Percentiles rank a stretch among this genome's conserved stretches.
These are phyloP conservation scores for Drosophila nigromelanica DNA, from an alignment of 1,140 invertebrate genomes.

Conservation along the genomic window DNA sequence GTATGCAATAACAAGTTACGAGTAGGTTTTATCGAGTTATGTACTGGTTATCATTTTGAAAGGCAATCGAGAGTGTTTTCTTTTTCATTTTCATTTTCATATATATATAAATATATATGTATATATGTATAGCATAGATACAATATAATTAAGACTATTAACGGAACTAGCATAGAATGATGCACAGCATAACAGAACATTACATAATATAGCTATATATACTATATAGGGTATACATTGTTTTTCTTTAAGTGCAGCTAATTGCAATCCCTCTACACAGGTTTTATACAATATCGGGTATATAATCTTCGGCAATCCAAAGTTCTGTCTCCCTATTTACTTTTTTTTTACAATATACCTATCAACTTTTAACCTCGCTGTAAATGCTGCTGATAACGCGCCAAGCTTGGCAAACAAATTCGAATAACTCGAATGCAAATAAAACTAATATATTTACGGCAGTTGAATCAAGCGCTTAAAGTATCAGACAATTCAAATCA, in stretches of 20 bases:
- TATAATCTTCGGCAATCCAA: not conserved
- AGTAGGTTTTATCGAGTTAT: conserved; percentile 38
- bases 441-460: conserved; percentile 71
- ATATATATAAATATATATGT: conserved; percentile 24
- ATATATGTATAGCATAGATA: conserved; percentile 23
- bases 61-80: conserved; percentile 72
- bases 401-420: conserved; percentile 43
- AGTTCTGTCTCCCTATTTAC: not conserved
- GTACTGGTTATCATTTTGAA: conserved; percentile 60
- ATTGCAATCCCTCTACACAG: conserved; percentile 14
- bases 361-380: not conserved
- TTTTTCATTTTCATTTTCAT: conserved; percentile 32
- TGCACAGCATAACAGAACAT: conserved; percentile 62
- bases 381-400: conserved; percentile 38
- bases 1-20: conserved; percentile 75
- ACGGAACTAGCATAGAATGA: conserved; percentile 64
- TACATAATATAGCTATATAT: conserved; percentile 43
- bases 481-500: conserved; percentile 30
- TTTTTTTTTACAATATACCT: conserved; percentile 20
- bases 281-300: conserved; percentile 34
- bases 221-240: conserved; percentile 21
- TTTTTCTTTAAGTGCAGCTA: conserved; percentile 20
- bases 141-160: too few species aligned
- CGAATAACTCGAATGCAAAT: conserved; percentile 35
- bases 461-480: conserved; percentile 75